Evolutionary conservation across 2,113 vertebrate species (phyloP).

Genomic region (Oryzias melastigma): DNA sequence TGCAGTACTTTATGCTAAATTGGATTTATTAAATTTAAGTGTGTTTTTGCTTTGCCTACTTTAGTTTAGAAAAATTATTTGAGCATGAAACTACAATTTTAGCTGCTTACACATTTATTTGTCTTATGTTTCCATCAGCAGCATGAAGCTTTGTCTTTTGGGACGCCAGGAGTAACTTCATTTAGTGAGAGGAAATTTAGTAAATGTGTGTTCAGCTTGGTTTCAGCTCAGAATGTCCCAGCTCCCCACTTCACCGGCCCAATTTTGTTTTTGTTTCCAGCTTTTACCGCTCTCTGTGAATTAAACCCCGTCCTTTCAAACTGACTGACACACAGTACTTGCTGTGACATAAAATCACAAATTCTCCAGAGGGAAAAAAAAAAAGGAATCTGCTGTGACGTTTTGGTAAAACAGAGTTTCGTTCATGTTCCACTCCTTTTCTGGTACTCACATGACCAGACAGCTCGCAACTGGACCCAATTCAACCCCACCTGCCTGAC

Average conservation of each 20-base stretch:
- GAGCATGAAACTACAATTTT: not conserved
- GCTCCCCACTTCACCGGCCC: constrained; percentile 25
- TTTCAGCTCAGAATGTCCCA: constrained; percentile 32
- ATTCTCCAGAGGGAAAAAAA: not conserved
- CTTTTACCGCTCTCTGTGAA: constrained; percentile 27
- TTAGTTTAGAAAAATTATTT: too few species aligned
- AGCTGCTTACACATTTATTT: not conserved
- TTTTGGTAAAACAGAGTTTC: constrained; percentile 35
- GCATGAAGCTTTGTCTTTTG: constrained; percentile 8
- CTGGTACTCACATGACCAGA: constrained; percentile 32
- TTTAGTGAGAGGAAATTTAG: constrained; percentile 32
- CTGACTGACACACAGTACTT: constrained; percentile 2
- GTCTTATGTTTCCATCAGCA: constrained; percentile 3
- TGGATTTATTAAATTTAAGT: too few species aligned
- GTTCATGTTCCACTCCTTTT: constrained; percentile 23
- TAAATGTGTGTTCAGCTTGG: constrained; percentile 30
- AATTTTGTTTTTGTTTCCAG: constrained; percentile 33
- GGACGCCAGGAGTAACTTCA: constrained; percentile 29
- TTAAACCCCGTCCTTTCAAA: constrained; percentile 33
- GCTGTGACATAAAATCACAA: not conserved
- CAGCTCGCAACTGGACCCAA: constrained; percentile 58
- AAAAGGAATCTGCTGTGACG: not conserved
- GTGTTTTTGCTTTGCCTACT: too few species aligned
- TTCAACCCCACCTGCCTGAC: constrained; percentile 72
- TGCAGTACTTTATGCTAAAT: too few species aligned